These are phyloP conservation scores for Heliconius ethilla DNA, from an alignment of 2,888 invertebrate genomes.

Conservation along the genomic window DNA sequence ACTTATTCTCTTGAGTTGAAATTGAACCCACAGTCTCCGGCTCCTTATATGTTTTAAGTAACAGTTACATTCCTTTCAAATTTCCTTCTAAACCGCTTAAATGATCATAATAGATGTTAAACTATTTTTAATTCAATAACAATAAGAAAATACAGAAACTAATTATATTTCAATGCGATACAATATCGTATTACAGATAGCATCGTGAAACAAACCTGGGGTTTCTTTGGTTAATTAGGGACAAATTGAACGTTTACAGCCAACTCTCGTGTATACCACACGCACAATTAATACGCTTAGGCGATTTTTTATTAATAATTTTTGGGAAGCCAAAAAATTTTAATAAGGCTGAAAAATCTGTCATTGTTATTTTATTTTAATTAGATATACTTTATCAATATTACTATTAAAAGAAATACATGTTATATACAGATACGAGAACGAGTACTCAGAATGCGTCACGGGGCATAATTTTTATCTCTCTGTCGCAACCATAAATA, in stretches of 20 bases:
- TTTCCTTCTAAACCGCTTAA: background rate
- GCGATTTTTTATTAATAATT: background rate
- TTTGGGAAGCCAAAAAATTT: background rate
- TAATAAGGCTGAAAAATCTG: background rate
- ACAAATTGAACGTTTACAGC: slow-evolving; percentile 74
- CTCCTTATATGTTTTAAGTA: background rate
- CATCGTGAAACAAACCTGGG: slow-evolving; percentile 61
- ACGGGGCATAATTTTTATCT: too few relatives aligned
- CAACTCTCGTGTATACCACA: slow-evolving; percentile 53
- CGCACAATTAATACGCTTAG: slow-evolving; percentile 34
- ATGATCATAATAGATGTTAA: background rate
- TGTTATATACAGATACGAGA: too few relatives aligned
- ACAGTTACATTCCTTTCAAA: background rate
- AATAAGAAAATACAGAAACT: slow-evolving; percentile 29
- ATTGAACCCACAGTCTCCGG: background rate
- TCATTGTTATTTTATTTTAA: too few relatives aligned
- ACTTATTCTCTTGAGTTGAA: background rate
- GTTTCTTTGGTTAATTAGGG: slow-evolving; percentile 69
- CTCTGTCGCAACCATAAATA: too few relatives aligned
- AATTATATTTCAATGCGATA: slow-evolving; percentile 45
- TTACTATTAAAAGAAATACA: too few relatives aligned
- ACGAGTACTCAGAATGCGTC: too few relatives aligned
- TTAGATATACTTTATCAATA: too few relatives aligned
- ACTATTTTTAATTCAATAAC: slow-evolving; percentile 4
- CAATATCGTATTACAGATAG: slow-evolving; percentile 61